Conservation (phyloP, 2,797 vertebrate species). For the Bradypodion pumilum region DNA sequence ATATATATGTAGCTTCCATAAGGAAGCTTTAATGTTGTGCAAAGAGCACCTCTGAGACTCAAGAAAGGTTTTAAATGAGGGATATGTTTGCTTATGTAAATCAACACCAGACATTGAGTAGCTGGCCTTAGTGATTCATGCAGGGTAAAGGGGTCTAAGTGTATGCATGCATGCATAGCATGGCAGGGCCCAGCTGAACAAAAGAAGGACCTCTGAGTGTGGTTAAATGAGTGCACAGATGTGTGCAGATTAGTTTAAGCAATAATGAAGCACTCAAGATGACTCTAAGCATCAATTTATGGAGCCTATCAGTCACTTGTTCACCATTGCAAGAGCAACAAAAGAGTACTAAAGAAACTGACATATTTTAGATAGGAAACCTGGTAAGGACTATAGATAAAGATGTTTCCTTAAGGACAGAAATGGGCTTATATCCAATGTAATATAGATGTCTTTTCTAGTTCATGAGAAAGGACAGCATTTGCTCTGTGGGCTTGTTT, state of each 20-base stretch:
- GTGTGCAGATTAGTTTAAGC: constrained; percentile 39
- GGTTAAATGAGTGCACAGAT: constrained; percentile 38
- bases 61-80: constrained; percentile 38
- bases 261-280: constrained; percentile 27
- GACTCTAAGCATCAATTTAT: constrained; percentile 23
- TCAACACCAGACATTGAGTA: constrained; percentile 38
- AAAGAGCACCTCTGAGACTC: constrained; percentile 48
- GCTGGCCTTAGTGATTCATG: constrained; percentile 21
- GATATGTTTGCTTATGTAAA: constrained; percentile 48
- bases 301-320: constrained; percentile 5
- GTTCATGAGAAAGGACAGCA: background rate
- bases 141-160: background rate
- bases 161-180: background rate
- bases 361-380: constrained; percentile 16
- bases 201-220: constrained; percentile 39
- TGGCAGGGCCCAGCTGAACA: constrained; percentile 39
- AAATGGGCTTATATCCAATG: background rate
- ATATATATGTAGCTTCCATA: constrained; percentile 38
- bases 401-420: constrained; percentile 23
- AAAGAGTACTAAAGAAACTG: constrained; percentile 42
- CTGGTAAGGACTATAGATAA: constrained; percentile 15
- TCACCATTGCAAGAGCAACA: constrained; percentile 22
- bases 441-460: background rate
- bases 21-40: constrained; percentile 27
- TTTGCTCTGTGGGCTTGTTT: background rate